Percentiles rank a stretch among this genome's conserved stretches.
phyloP scores from a whole-genome alignment of 2,113 vertebrate species.

The Melanotaenia duboulayi region DNA sequence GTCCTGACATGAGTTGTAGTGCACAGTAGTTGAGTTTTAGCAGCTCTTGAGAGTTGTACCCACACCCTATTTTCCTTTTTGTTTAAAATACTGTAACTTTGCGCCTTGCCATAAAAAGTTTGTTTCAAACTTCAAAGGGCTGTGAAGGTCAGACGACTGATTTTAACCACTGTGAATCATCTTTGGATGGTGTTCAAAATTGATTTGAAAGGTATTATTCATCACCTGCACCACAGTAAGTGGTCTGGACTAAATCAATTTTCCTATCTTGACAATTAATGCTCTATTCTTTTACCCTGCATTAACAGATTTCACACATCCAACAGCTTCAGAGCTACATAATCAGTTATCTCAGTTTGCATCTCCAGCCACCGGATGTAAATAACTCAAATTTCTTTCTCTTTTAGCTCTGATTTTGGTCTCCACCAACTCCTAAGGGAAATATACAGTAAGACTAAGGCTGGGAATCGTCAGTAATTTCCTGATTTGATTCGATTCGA shows the following conservation, averaged over 20 bases:
- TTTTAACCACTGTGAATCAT: background rate
- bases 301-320: background rate
- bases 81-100: background rate
- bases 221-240: background rate
- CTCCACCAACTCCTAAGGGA: background rate
- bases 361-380: background rate
- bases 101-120: background rate
- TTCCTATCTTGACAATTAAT: background rate
- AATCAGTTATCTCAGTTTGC: background rate
- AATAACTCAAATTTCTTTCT: background rate
- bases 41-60: background rate
- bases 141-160: background rate
- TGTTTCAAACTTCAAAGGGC: background rate
- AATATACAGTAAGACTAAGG: background rate
- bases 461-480: no score
- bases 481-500: no score
- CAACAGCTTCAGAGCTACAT: background rate
- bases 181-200: background rate
- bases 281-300: background rate
- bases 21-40: background rate
- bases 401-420: background rate
- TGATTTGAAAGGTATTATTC: background rate
- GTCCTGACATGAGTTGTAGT: background rate
- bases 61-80: background rate
- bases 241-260: background rate